Conservation (phyloP, 1,140 invertebrate species). For the Samia ricini region DNA sequence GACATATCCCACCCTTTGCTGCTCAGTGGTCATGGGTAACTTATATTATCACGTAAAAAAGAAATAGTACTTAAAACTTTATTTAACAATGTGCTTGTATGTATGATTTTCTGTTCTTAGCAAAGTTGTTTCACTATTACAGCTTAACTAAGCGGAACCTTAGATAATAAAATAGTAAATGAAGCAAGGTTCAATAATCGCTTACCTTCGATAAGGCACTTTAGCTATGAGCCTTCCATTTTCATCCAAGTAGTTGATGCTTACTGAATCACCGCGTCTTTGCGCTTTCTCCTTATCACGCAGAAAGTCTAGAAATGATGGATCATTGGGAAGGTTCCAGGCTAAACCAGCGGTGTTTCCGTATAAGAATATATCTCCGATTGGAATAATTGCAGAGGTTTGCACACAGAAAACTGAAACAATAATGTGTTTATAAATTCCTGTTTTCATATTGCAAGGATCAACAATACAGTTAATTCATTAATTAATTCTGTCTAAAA, state of each 20-base stretch:
- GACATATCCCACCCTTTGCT: too few species aligned
- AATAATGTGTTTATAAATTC: neutral
- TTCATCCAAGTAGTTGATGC: conserved; percentile 53
- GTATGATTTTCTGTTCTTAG: too few species aligned
- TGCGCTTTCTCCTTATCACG: conserved; percentile 48
- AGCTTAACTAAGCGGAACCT: too few species aligned
- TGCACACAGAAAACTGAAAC: conserved; percentile 83
- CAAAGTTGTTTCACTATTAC: too few species aligned
- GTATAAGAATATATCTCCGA: conserved; percentile 81
- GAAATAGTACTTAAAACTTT: too few species aligned
- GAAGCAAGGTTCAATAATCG: neutral
- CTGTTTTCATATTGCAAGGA: too few species aligned
- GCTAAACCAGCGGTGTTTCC: conserved; percentile 85
- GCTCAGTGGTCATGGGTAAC: too few species aligned
- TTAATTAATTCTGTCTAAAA: too few species aligned
- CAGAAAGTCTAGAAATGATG: conserved; percentile 56
- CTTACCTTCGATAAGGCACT: conserved; percentile 55
- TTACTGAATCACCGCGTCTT: conserved; percentile 48
- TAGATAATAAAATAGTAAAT: too few species aligned
- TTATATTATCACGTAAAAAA: too few species aligned
- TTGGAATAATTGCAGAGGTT: conserved; percentile 78
- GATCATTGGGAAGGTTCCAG: conserved; percentile 83
- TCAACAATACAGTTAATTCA: too few species aligned
- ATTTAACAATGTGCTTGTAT: too few species aligned
- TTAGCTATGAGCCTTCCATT: conserved; percentile 48